Conservation (phyloP, 1,140 invertebrate genomes). For the Apis laboriosa region DNA sequence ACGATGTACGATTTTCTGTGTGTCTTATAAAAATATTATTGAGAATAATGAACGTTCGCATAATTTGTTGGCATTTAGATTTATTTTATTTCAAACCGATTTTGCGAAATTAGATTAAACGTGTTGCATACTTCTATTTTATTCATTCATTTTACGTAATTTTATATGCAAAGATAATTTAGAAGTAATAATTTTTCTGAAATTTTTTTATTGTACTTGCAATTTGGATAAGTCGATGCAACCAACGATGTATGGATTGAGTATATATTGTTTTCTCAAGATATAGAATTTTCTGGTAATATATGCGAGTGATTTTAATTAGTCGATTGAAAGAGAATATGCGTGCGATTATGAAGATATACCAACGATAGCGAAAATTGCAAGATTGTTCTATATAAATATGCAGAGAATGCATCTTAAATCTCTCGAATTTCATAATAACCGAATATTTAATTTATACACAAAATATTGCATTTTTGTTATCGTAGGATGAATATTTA, state of each 20-base stretch:
- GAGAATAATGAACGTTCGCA: background rate
- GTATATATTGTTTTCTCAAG: background rate
- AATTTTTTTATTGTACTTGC: background rate
- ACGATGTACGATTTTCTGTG: background rate
- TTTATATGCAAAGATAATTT: background rate
- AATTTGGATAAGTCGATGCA: background rate
- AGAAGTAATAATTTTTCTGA: background rate
- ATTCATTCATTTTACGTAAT: background rate
- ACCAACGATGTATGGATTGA: background rate
- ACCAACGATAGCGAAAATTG: background rate
- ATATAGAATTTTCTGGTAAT: background rate
- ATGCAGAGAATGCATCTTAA: background rate
- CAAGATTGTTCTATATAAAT: background rate
- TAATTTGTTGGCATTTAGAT: slow-evolving; percentile 33
- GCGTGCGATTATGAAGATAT: background rate
- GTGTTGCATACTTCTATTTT: background rate
- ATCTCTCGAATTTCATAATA: background rate
- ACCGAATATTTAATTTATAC: background rate
- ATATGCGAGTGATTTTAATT: background rate
- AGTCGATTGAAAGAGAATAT: background rate
- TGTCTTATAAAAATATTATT: background rate
- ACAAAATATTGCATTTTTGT: slow-evolving; percentile 29
- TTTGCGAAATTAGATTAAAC: background rate
- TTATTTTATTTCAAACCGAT: background rate
- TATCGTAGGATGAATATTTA: slow-evolving; percentile 1